Evolutionary conservation across 30 jellyfish, hydroid and myxozoan genomes (phyloP), one percentile per base, ranked within the genome.

Genomic region (Cassiopea xamachana): DNA sequence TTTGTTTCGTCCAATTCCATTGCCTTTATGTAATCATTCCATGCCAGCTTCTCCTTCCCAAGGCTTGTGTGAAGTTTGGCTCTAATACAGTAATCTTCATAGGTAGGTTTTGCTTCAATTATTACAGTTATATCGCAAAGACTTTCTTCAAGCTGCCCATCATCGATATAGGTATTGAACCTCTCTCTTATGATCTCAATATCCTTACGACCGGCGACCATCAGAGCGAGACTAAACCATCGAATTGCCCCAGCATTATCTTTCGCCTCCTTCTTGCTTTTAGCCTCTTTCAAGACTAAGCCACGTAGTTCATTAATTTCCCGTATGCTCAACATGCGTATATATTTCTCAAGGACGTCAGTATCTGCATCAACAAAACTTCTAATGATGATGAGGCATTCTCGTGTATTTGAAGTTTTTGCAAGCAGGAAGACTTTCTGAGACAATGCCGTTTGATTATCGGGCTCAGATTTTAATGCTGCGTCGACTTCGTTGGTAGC

Each of bases 21-120:
- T 13, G 98, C 94, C 48, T 51, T 79, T 15, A 89, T 84, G 75
- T 80, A 93, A 59, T 93, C 98, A 16, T 90, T 83, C 81, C 98
- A 93, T n/a, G 98, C 98, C 50, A 49, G 67, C 59, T 82, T 69
- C 13, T 84, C 94, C 77, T 68, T 87, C 62, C 97, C 95, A 5
- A 87, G 73, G 69, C 85, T 74, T 27, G 82, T 85, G 14, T 81
- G 93, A 39, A 81, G 78, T 59, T 73, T 81, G 50, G 98, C 98
- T 60, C 97, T 72, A 1, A 73, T 48, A 74, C 98, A 93, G 61
- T 79, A 75, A 48, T 93, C 98, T 1, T 85, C 86, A 51, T 83
- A 81, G 17, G 79, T 18, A 1, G 97, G 93, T 17, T 77, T 80
- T 19, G 81, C 80, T 44, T 83, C 91, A 5, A 93, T 71, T 45